Conservation (phyloP, 2,797 vertebrate species). For the Clarias platycephalus region DNA sequence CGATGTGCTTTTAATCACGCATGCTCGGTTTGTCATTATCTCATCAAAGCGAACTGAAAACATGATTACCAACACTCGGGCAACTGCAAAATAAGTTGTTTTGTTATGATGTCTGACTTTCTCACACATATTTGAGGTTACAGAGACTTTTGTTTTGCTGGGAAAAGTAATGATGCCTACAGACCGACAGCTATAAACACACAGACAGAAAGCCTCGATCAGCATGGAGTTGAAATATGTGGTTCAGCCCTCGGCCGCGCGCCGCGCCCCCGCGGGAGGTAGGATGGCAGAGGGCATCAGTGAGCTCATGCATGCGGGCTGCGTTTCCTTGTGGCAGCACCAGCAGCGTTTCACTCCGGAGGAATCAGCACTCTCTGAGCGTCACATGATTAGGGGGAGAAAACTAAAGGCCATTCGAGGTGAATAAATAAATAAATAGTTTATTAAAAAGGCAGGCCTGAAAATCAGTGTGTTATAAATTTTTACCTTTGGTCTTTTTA, state of each 20-base stretch:
- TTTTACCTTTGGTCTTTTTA: too few relatives aligned
- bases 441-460: too few relatives aligned
- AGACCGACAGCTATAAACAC: not conserved
- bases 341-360: too few relatives aligned
- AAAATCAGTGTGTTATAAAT: too few relatives aligned
- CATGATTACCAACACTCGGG: not conserved
- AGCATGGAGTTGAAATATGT: not conserved
- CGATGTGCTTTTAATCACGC: not conserved
- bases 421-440: too few relatives aligned
- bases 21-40: not conserved
- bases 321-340: too few relatives aligned
- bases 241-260: too few relatives aligned
- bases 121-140: conserved; percentile 13
- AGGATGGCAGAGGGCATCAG: not conserved
- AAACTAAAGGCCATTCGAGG: not conserved
- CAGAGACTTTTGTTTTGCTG: conserved; percentile 3
- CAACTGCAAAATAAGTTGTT: not conserved
- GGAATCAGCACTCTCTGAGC: not conserved
- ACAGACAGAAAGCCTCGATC: not conserved
- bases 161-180: not conserved
- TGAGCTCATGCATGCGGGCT: not conserved
- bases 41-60: conserved; percentile 1
- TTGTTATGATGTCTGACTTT: conserved; percentile 1
- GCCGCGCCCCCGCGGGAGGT: too few relatives aligned
- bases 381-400: not conserved